Evolutionary conservation across 2,888 invertebrate species (phyloP).

Genomic region (Entomobrya proxima): DNA sequence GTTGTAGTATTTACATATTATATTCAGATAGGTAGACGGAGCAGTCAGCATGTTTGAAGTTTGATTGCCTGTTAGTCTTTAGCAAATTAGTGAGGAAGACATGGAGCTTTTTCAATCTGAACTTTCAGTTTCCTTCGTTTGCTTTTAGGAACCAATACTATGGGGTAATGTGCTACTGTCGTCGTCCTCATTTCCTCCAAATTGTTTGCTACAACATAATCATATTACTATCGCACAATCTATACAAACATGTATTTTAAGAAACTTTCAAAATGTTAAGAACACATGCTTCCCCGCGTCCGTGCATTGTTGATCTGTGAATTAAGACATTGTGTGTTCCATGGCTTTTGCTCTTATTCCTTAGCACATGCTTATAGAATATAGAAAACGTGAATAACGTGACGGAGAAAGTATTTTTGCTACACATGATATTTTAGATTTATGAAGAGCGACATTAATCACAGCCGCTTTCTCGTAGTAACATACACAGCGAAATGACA

Average conservation of each 20-base stretch:
- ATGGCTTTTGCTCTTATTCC: too few relatives aligned
- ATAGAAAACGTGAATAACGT: background rate
- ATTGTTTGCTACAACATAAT: too few relatives aligned
- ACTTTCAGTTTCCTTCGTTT: background rate
- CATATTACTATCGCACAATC: background rate
- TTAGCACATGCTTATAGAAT: background rate
- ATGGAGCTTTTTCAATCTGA: background rate
- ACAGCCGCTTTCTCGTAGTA: conserved; percentile 10
- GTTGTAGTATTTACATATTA: background rate
- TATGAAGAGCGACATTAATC: conserved; percentile 29
- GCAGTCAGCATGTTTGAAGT: background rate
- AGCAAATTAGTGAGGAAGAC: background rate
- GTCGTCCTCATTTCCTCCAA: background rate
- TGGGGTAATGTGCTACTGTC: background rate
- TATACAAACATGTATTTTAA: too few relatives aligned
- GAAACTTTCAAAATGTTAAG: too few relatives aligned
- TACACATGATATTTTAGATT: conserved; percentile 12
- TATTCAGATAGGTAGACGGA: too few relatives aligned
- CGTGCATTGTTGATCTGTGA: too few relatives aligned
- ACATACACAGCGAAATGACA: background rate
- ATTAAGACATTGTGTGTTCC: too few relatives aligned
- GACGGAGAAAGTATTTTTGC: background rate
- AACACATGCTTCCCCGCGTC: too few relatives aligned
- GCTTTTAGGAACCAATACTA: background rate
- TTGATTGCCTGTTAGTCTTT: background rate